These are phyloP conservation scores for Echinometra lucunter DNA, from an alignment of 53 echinoderm and acorn worm species.

Conservation along the genomic window DNA sequence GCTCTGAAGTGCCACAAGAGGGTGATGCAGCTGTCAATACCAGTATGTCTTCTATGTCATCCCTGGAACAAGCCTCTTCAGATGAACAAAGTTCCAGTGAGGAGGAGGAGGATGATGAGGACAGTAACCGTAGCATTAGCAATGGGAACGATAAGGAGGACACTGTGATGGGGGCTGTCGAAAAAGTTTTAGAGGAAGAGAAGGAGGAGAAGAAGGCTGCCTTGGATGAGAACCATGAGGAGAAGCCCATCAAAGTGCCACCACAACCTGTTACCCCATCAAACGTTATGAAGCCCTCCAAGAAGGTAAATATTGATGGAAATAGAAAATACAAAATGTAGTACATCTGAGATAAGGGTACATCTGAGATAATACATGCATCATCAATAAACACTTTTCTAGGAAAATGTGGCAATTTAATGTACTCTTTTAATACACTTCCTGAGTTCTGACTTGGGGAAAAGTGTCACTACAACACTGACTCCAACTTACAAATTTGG, in stretches of 20 bases:
- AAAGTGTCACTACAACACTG: neutral
- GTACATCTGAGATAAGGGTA: no score
- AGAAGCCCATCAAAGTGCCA: neutral
- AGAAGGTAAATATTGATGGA: slow-evolving; percentile 55
- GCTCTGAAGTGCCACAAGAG: neutral
- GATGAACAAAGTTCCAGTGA: slow-evolving; percentile 58
- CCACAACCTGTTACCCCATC: neutral
- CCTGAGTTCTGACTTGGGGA: neutral
- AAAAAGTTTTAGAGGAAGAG: neutral
- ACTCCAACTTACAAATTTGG: no score
- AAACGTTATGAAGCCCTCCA: slow-evolving; percentile 31
- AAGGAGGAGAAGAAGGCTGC: neutral
- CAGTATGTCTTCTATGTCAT: slow-evolving; percentile 39
- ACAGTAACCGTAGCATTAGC: slow-evolving; percentile 28
- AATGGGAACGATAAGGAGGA: neutral
- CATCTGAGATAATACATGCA: no score
- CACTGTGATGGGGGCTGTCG: neutral
- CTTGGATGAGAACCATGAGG: neutral
- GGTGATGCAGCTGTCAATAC: slow-evolving; percentile 15
- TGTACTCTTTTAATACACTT: neutral
- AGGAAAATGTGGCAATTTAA: neutral
- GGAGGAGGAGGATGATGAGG: slow-evolving; percentile 56
- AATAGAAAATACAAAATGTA: no score
- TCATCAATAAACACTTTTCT: no score
- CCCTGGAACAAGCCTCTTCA: slow-evolving; percentile 37